Conservation (phyloP, 2,888 invertebrate genomes). For the Elegia similella region DNA sequence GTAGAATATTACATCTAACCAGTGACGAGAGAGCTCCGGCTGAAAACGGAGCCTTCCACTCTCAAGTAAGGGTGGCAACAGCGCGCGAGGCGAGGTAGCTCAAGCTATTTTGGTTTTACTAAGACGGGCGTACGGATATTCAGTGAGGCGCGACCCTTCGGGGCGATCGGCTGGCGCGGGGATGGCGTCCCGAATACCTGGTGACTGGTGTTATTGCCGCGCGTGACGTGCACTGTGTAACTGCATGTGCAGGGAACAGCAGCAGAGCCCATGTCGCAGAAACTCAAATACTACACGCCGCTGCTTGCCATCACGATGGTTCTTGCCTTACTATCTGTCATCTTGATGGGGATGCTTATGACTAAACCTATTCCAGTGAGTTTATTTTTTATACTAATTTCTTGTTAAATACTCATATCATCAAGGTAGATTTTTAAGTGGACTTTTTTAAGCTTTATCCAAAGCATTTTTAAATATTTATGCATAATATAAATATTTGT, state of each 20-base stretch:
- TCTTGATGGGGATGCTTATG: conserved; percentile 47
- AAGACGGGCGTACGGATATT: conserved; percentile 21
- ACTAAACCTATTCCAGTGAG: conserved; percentile 41
- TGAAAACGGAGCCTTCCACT: background rate
- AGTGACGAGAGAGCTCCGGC: conserved; percentile 1
- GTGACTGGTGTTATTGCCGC: conserved; percentile 24
- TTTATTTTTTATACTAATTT: conserved; percentile 24
- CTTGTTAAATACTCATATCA: background rate
- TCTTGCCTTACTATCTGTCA: conserved; percentile 50
- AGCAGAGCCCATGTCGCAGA: conserved; percentile 38
- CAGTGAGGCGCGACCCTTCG: conserved; percentile 41
- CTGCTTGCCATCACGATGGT: conserved; percentile 51
- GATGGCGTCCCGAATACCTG: conserved; percentile 17
- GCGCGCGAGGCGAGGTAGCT: conserved; percentile 18
- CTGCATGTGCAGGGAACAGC: conserved; percentile 35
- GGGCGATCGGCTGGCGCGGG: conserved; percentile 32
- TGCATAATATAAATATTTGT: too few relatives aligned
- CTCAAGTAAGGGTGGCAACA: background rate
- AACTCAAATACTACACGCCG: conserved; percentile 31
- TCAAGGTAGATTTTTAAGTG: too few relatives aligned
- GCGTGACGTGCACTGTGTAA: conserved; percentile 32
- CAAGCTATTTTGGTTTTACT: conserved; percentile 17
- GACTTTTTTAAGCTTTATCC: too few relatives aligned
- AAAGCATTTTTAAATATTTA: too few relatives aligned
- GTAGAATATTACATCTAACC: background rate